Base-by-base conservation (phyloP, 2,113 vertebrate species). In the Phalacrocorax pelagicus region DNA sequence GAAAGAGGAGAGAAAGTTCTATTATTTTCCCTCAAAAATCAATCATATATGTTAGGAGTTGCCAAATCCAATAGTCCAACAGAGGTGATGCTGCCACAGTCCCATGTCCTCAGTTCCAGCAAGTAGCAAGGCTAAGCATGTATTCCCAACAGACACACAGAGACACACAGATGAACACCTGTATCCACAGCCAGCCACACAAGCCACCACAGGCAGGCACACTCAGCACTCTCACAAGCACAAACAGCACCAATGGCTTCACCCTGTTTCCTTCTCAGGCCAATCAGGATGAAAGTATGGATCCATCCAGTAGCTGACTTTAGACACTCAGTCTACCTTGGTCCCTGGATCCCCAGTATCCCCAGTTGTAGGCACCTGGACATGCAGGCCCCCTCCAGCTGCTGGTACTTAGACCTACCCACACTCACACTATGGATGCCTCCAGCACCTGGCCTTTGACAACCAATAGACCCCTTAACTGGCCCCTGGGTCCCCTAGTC, bases 321-420 rank as follows among this genome's bases (percentile, higher is more conserved):
- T 47, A 42, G 40, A 36, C 22, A 51, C 4, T 21, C 19, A 18
- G 6, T 24, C 12, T 52, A 22, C 32, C 11, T 30, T 58, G 8
- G 10, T 1, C 12, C 9, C 12, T 32, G 34, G 22, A 38, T 3
- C 5, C 3, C 8, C 3, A 2, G 11, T 29, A 24, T 59, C 18
- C 15, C 23, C 27, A 55, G 6, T 6, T 58, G 6, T 11, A 63
- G 20, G 3, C 15, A 14, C 17, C 34, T n/a, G 30, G 58, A 69
- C 11, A 24, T 6, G 6, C 54, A 90, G 26, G 12, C 14, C 15
- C 38, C 4, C 12, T 52, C 51, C 24, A 40, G 21, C 8, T 57
- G 32, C 23, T 17, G 10, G 15, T 9, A 24, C 26, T 63, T 58
- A 66, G 32, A 61, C 32, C 22, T 32, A 82, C 20, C 32, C 12